These are phyloP conservation scores for Phoenoteleia sp. DNA, from an alignment of 2,888 invertebrate species.

Conservation along the genomic window DNA sequence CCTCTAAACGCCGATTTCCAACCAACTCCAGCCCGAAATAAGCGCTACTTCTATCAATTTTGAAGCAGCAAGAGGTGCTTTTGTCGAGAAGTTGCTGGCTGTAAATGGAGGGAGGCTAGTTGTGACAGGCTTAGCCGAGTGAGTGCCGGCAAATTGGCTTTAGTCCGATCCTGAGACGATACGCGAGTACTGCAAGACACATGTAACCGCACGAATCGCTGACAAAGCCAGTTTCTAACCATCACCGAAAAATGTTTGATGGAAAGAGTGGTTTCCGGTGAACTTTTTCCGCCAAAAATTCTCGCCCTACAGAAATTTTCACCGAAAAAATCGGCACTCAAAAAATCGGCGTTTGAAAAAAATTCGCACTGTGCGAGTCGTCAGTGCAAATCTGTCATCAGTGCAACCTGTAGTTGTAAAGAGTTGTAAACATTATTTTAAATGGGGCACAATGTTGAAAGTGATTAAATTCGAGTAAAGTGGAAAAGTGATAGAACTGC, in stretches of 20 bases:
- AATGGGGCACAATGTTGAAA: constrained; percentile 13
- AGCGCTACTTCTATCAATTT: no score
- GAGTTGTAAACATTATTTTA: no score
- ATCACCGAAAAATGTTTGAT: constrained; percentile 10
- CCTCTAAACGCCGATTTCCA: no score
- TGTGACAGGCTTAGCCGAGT: constrained; percentile 60
- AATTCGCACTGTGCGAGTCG: no score
- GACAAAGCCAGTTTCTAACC: no score
- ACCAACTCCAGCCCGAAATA: no score
- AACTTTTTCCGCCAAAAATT: no score
- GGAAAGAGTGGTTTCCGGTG: constrained; percentile 1
- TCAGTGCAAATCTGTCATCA: no score
- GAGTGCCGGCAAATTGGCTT: constrained; percentile 69
- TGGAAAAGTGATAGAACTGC: constrained; percentile 52
- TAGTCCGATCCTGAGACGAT: constrained; percentile 64
- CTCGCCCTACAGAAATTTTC: no score
- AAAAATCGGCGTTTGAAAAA: no score
- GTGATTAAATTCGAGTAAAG: constrained; percentile 34
- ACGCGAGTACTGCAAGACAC: constrained; percentile 45
- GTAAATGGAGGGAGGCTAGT: constrained; percentile 66
- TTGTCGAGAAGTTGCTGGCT: constrained; percentile 30
- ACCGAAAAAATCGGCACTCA: background rate
- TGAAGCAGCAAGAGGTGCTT: constrained; percentile 42
- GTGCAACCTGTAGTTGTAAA: no score
- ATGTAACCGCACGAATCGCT: background rate